These are phyloP conservation scores for Melanotaenia nigrans DNA, from an alignment of 2,797 vertebrate genomes.

Conservation along the genomic window DNA sequence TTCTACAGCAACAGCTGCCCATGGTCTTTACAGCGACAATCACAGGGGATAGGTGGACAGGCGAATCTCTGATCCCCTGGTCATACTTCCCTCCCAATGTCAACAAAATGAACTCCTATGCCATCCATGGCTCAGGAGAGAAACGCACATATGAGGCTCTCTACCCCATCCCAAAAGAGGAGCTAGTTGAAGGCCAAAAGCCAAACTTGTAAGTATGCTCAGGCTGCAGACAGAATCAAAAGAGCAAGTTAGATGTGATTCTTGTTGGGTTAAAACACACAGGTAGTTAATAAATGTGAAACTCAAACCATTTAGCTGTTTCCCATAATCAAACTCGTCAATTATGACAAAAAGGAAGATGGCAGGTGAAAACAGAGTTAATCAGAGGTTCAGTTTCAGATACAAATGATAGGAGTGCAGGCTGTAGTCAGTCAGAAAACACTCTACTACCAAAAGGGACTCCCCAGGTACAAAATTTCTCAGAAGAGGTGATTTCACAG, in stretches of 20 bases:
- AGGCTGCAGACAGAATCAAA: not conserved
- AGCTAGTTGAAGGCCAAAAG: slow-evolving; percentile 69
- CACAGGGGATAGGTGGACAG: slow-evolving; percentile 69
- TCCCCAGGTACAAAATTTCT: not conserved
- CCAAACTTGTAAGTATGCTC: slow-evolving; percentile 81
- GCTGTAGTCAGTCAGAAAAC: not conserved
- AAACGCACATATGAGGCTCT: slow-evolving; percentile 78
- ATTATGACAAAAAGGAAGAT: not conserved
- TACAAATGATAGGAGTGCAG: not conserved
- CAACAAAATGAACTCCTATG: slow-evolving; percentile 84
- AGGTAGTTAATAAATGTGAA: not conserved
- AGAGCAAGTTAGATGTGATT: not conserved
- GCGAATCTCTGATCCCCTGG: slow-evolving; percentile 78
- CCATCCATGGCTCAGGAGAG: slow-evolving; percentile 79
- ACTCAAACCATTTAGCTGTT: not conserved
- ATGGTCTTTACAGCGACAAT: slow-evolving; percentile 74
- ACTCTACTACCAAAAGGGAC: too few relatives aligned
- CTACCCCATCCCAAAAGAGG: slow-evolving; percentile 76
- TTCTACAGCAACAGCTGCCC: slow-evolving; percentile 80
- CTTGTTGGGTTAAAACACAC: not conserved
- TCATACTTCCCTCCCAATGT: slow-evolving; percentile 80
- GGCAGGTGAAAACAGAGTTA: too few relatives aligned
- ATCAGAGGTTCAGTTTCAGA: too few relatives aligned
- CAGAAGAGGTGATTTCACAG: not conserved
- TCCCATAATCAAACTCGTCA: not conserved